Evolutionary conservation across 2,113 vertebrate species (phyloP).

Genomic region (Melanerpes aurifrons): DNA sequence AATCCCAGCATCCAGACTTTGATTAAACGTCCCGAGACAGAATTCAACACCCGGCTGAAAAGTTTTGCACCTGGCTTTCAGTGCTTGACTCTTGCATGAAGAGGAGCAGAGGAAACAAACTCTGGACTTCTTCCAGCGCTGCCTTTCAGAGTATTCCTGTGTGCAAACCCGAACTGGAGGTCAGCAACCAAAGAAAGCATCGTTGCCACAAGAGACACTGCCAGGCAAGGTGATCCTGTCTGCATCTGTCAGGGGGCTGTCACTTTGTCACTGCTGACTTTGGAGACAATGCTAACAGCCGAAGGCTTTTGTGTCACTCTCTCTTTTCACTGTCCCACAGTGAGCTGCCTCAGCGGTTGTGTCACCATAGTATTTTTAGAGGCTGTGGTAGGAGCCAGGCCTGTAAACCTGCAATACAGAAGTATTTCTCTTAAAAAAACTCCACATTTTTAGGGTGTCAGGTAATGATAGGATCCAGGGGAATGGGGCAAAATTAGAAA

Average conservation of each 20-base stretch:
- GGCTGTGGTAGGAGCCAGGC: neutral
- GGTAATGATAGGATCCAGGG: too few relatives aligned
- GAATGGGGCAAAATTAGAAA: too few relatives aligned
- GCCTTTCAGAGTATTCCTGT: neutral
- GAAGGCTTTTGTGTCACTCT: neutral
- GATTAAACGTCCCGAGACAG: constrained; percentile 22
- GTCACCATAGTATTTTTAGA: neutral
- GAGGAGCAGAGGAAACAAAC: neutral
- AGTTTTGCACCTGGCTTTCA: constrained; percentile 12
- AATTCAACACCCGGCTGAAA: constrained; percentile 18
- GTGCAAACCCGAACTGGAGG: neutral
- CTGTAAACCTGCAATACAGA: neutral
- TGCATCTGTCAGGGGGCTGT: neutral
- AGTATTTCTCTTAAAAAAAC: neutral
- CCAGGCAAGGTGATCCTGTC: neutral
- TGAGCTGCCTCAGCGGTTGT: neutral
- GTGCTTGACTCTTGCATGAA: accelerated
- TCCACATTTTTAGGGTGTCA: too few relatives aligned
- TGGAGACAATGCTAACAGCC: neutral
- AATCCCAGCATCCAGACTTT: neutral
- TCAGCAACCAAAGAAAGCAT: neutral
- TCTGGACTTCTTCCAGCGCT: constrained; percentile 10
- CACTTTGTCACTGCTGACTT: neutral
- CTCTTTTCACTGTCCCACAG: neutral
- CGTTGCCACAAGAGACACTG: neutral